Evolutionary conservation across 2,113 vertebrate genomes (phyloP).

Genomic region (Colistium nudipinnis): DNA sequence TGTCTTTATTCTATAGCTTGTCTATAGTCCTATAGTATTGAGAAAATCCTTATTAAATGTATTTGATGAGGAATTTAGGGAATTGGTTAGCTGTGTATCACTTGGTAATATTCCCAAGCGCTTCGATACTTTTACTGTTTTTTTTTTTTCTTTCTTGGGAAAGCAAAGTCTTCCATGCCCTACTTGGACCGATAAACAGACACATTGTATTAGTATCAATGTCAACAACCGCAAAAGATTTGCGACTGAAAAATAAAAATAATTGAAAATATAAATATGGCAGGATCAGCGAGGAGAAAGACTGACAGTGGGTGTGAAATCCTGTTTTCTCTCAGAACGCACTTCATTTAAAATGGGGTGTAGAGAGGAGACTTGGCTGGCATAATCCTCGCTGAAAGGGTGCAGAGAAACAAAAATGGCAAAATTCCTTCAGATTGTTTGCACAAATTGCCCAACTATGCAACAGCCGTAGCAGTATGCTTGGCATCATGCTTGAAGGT

Average conservation of each 20-base stretch:
- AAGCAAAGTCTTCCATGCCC: conserved; percentile 65
- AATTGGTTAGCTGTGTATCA: conserved; percentile 19
- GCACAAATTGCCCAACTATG: conserved; percentile 9
- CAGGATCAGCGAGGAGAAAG: conserved; percentile 69
- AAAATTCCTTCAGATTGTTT: conserved; percentile 47
- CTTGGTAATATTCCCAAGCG: conserved; percentile 5
- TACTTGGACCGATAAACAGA: conserved; percentile 72
- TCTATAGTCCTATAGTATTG: no score
- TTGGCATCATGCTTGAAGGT: conserved; percentile 31
- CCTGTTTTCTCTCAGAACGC: conserved; percentile 74
- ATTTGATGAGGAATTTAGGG: conserved; percentile 15
- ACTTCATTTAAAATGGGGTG: conserved; percentile 65
- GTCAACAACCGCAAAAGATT: conserved; percentile 65
- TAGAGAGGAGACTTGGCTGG: conserved; percentile 57
- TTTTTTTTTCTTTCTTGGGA: conserved; percentile 39
- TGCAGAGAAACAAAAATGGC: conserved; percentile 58
- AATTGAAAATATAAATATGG: conserved; percentile 79
- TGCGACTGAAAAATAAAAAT: conserved; percentile 66
- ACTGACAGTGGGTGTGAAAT: conserved; percentile 79
- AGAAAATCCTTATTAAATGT: no score
- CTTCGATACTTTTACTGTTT: conserved; percentile 22
- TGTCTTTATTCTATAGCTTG: no score
- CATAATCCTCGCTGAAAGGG: conserved; percentile 66
- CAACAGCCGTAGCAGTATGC: background rate
- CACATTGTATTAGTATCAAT: conserved; percentile 75